These are phyloP conservation scores for Gasteruption jaculator DNA, from an alignment of 2,888 invertebrate species.

Conservation along the genomic window DNA sequence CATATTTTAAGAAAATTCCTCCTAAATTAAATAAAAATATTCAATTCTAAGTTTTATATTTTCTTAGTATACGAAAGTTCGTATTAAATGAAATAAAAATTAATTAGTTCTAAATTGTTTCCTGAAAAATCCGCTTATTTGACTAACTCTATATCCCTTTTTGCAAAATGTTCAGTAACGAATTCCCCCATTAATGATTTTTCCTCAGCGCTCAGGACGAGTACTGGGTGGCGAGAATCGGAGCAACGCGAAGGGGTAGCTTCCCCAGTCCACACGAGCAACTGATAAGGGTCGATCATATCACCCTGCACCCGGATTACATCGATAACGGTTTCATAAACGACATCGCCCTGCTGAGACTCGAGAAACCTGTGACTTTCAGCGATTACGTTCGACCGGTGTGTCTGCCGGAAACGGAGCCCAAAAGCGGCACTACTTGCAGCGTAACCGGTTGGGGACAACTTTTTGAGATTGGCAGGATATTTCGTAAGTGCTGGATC, in stretches of 20 bases:
- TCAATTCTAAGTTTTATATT: too few species aligned
- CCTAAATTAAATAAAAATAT: too few species aligned
- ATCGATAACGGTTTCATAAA: slow-evolving; percentile 73
- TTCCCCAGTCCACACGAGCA: slow-evolving; percentile 75
- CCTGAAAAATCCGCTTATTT: too few species aligned
- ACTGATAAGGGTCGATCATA: slow-evolving; percentile 61
- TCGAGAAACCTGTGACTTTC: slow-evolving; percentile 59
- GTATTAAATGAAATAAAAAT: too few species aligned
- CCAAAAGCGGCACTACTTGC: slow-evolving; percentile 65
- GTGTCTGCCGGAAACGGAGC: slow-evolving; percentile 61
- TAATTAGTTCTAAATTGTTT: too few species aligned
- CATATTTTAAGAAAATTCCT: too few species aligned
- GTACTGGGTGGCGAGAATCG: slow-evolving; percentile 77
- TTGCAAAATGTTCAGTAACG: too few species aligned
- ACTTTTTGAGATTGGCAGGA: slow-evolving; percentile 71
- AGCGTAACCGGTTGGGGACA: slow-evolving; percentile 82
- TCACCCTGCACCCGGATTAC: slow-evolving; percentile 71
- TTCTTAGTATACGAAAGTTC: too few species aligned
- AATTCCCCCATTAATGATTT: slow-evolving; percentile 9
- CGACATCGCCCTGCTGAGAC: slow-evolving; percentile 68
- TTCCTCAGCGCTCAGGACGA: slow-evolving; percentile 64
- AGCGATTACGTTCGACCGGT: slow-evolving; percentile 64
- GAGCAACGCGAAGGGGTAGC: slow-evolving; percentile 68
- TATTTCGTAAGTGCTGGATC: slow-evolving; percentile 66
- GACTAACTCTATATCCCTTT: too few species aligned